Conservation (phyloP, 2,797 vertebrate genomes). For the Myotis findleyi region DNA sequence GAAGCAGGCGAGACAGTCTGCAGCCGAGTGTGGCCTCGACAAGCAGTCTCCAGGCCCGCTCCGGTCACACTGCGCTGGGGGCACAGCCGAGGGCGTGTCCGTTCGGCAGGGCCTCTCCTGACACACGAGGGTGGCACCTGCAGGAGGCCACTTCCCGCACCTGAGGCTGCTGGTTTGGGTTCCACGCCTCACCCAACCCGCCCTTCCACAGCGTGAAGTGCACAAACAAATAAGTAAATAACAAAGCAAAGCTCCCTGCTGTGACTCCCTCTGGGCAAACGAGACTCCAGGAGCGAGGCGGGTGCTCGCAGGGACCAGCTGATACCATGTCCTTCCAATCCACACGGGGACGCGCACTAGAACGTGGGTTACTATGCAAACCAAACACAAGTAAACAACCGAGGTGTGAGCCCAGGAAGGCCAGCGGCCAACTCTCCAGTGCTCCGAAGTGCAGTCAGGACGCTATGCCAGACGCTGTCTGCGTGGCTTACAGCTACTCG, state of each 20-base stretch:
- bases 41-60: background rate
- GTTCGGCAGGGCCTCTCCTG: fast-evolving
- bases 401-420: background rate
- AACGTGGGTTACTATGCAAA: background rate
- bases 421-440: background rate
- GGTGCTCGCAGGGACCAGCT: background rate
- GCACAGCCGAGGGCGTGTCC: fast-evolving
- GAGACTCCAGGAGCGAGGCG: background rate
- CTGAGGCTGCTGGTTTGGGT: background rate
- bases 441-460: background rate
- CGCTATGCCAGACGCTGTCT: fast-evolving
- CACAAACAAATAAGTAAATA: background rate
- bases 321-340: background rate
- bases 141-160: background rate
- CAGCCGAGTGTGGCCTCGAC: background rate
- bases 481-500: fast-evolving
- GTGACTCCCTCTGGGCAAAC: background rate
- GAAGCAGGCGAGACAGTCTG: background rate
- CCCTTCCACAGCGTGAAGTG: background rate
- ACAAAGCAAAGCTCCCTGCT: background rate
- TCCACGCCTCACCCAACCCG: background rate
- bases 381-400: slow-evolving; percentile 14
- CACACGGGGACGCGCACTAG: background rate
- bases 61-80: too few relatives aligned
- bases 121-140: fast-evolving